Conservation (phyloP, 2,888 invertebrate genomes). For the Acleris holmiana region DNA sequence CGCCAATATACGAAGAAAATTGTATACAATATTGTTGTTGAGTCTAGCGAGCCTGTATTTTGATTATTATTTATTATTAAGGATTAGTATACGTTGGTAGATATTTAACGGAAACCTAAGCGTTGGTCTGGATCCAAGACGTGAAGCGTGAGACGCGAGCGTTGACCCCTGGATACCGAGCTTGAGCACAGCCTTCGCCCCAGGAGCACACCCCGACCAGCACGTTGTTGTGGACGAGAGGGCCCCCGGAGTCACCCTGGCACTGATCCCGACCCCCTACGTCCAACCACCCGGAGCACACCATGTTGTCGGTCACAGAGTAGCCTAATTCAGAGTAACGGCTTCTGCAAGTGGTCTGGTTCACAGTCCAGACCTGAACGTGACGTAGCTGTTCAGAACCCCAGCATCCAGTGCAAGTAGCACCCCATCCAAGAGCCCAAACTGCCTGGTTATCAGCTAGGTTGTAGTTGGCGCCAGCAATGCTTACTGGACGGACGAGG, state of each 20-base stretch:
- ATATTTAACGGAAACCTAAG: conserved; percentile 22
- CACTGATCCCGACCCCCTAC: conserved; percentile 69
- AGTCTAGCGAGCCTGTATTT: too few species aligned
- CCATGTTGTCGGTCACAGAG: conserved; percentile 52
- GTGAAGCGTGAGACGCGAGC: conserved; percentile 55
- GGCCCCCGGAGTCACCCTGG: conserved; percentile 63
- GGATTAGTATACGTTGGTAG: neutral
- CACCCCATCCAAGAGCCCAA: conserved; percentile 64
- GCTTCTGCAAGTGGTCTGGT: conserved; percentile 48
- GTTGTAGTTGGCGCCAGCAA: conserved; percentile 57
- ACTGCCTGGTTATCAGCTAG: conserved; percentile 54
- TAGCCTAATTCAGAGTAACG: conserved; percentile 48
- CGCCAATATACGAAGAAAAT: too few species aligned
- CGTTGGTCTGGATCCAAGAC: conserved; percentile 55
- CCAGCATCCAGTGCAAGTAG: conserved; percentile 42
- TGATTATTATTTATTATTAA: neutral
- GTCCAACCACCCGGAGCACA: conserved; percentile 57
- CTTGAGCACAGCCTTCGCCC: conserved; percentile 50
- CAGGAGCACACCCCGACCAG: conserved; percentile 61
- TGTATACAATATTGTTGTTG: too few species aligned
- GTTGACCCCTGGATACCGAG: conserved; percentile 58
- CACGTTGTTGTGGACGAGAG: conserved; percentile 56
- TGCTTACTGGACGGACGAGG: conserved; percentile 45
- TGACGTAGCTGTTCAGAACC: conserved; percentile 54
- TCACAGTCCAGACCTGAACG: conserved; percentile 53